These are phyloP conservation scores for Onychomys arenicola DNA, from an alignment of 2,797 vertebrate species.

Conservation along the genomic window DNA sequence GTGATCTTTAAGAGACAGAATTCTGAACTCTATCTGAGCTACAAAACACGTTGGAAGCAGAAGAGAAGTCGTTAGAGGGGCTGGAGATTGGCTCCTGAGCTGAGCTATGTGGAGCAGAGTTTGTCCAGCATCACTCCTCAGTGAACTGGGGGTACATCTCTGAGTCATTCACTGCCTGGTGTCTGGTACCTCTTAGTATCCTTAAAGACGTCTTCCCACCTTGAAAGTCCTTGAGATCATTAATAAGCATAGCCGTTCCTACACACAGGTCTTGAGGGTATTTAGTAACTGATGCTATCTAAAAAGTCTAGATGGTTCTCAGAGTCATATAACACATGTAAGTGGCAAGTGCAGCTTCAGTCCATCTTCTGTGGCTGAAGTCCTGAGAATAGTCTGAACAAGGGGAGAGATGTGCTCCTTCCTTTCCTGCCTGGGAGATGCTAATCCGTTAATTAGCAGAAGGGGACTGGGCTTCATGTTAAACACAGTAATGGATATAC, in stretches of 20 bases:
- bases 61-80: background rate
- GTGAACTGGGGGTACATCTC: background rate
- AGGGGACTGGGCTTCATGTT: background rate
- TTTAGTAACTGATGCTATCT: background rate
- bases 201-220: background rate
- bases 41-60: background rate
- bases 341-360: background rate
- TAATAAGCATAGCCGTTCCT: background rate
- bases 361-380: background rate
- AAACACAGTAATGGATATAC: fast-evolving
- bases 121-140: constrained; percentile 38
- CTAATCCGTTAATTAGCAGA: background rate
- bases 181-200: background rate
- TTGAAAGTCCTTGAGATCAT: background rate
- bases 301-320: background rate
- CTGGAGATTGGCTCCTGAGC: background rate
- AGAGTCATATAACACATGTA: fast-evolving
- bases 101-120: background rate
- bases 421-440: background rate
- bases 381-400: background rate
- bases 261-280: background rate
- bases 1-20: constrained; percentile 3
- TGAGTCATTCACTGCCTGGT: constrained; percentile 37
- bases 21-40: background rate
- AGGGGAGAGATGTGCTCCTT: background rate